Conservation (phyloP, 2,113 vertebrate species). For the Chelonoidis abingdonii region DNA sequence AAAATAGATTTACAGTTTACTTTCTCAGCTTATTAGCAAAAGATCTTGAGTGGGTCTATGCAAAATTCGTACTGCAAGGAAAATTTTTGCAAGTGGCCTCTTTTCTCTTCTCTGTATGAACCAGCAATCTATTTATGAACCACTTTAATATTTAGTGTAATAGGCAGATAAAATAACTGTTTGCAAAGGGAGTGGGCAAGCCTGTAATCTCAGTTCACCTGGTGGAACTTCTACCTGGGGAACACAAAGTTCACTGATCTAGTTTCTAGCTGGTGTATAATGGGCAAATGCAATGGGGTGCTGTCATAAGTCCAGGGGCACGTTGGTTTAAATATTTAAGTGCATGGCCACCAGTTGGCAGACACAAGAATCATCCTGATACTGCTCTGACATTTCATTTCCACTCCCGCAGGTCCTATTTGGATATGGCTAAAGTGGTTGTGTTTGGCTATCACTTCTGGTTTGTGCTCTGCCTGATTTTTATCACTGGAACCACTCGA, state of each 20-base stretch:
- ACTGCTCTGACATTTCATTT: neutral
- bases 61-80: neutral
- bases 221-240: neutral
- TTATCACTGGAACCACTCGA: slow-evolving; percentile 81
- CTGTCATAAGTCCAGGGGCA: neutral
- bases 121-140: neutral
- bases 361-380: neutral
- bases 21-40: neutral
- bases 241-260: neutral
- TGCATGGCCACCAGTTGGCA: neutral
- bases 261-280: neutral
- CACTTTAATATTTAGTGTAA: neutral
- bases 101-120: neutral
- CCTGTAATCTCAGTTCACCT: neutral
- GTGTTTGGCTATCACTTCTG: slow-evolving; percentile 84
- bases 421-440: slow-evolving; percentile 83
- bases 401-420: slow-evolving; percentile 73
- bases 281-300: neutral
- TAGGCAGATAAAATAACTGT: neutral
- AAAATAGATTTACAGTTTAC: neutral
- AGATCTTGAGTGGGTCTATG: neutral
- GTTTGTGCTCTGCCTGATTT: slow-evolving; percentile 85
- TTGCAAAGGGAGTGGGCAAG: neutral
- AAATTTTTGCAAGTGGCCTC: neutral
- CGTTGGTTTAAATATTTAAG: neutral